A percentile compares a stretch with the other conserved stretches of the same genome.
These are phyloP conservation scores for Heterotilapia buettikoferi DNA, from an alignment of 2,113 vertebrate genomes.

Conservation along the genomic window DNA sequence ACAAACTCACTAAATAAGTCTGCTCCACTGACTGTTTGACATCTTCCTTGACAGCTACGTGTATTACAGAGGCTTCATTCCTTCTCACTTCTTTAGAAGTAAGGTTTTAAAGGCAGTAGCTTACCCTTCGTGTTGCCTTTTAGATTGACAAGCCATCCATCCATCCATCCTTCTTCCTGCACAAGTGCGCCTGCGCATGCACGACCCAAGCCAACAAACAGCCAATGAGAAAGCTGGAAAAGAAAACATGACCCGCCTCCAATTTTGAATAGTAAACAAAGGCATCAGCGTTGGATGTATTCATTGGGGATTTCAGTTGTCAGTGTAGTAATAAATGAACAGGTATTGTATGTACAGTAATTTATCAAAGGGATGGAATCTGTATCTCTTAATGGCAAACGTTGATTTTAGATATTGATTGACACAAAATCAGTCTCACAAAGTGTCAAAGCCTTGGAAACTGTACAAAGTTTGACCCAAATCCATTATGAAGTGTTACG, in stretches of 20 bases:
- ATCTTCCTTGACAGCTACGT: accelerated
- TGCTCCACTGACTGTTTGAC: background rate
- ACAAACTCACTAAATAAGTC: background rate
- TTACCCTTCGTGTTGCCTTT: constrained; percentile 31
- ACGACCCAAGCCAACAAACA: background rate
- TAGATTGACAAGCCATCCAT: background rate
- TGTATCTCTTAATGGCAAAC: background rate
- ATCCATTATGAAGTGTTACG: background rate
- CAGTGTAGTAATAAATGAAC: background rate
- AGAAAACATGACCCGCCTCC: background rate
- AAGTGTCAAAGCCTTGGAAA: background rate
- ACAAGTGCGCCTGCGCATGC: constrained; percentile 7
- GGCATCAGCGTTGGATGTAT: background rate
- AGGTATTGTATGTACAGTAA: background rate
- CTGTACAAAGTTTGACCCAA: background rate
- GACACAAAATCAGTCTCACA: background rate
- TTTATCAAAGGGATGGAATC: background rate
- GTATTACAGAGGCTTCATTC: background rate
- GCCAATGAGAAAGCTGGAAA: constrained; percentile 32
- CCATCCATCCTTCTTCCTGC: constrained; percentile 12
- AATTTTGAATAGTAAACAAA: constrained; percentile 18
- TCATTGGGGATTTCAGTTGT: background rate
- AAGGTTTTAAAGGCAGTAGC: background rate
- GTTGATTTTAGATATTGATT: background rate
- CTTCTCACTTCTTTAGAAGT: background rate